Percentiles rank a stretch among this genome's conserved stretches.
Conservation (phyloP, 2,797 vertebrate species). For the Gymnocypris eckloni region DNA sequence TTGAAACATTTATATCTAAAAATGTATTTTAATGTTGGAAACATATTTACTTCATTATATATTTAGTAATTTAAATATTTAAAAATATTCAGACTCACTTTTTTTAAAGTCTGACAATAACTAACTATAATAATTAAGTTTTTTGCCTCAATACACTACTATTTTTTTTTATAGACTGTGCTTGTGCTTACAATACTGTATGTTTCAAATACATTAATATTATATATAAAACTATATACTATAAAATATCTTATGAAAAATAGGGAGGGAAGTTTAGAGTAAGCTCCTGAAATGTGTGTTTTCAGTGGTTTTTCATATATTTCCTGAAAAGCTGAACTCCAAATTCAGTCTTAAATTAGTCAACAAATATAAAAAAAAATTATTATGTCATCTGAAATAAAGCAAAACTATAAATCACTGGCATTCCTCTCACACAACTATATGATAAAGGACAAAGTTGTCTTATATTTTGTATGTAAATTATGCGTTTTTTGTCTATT, state of each 20-base stretch:
- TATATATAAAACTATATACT: too few relatives aligned
- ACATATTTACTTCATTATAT: not conserved
- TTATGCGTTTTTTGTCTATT: not conserved
- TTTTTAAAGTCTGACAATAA: not conserved
- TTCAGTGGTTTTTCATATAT: too few relatives aligned
- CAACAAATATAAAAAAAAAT: too few relatives aligned
- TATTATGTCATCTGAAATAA: not conserved
- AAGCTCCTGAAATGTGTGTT: too few relatives aligned
- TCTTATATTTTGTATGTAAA: not conserved
- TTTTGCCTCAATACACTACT: not conserved
- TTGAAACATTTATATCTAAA: not conserved
- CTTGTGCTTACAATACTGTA: not conserved
- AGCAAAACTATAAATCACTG: not conserved
- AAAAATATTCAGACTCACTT: not conserved
- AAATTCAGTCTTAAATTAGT: too few relatives aligned
- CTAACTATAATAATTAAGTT: too few relatives aligned
- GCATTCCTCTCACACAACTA: not conserved
- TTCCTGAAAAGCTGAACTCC: too few relatives aligned
- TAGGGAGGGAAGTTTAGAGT: too few relatives aligned
- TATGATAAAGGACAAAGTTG: not conserved
- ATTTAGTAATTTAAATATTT: not conserved
- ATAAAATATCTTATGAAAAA: too few relatives aligned
- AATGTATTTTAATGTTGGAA: not conserved
- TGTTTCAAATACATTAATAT: not conserved
- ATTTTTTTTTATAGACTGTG: not conserved